Evolutionary conservation across 2,888 invertebrate species (phyloP).

Genomic region (Cheilosia vulpina): DNA sequence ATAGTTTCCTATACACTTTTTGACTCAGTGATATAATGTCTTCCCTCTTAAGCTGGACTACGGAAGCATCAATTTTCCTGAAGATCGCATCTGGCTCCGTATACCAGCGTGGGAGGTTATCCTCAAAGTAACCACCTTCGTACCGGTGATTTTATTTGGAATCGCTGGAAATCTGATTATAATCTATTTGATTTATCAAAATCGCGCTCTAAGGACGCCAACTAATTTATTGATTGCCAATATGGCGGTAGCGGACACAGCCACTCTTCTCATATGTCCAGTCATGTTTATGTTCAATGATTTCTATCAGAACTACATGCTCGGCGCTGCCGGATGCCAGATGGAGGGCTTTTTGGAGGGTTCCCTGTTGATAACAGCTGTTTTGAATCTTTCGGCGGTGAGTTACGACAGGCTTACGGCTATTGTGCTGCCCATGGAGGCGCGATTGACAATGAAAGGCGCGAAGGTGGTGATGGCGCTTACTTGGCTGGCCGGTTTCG

Average conservation of each 20-base stretch:
- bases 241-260: slow-evolving; percentile 89
- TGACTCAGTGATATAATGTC: background rate
- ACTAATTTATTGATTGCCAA: slow-evolving; percentile 90
- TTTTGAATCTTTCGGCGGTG: slow-evolving; percentile 90
- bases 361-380: slow-evolving; percentile 89
- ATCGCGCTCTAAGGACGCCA: slow-evolving; percentile 87
- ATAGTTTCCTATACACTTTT: background rate
- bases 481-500: slow-evolving; percentile 88
- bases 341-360: slow-evolving; percentile 91
- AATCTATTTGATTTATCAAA: slow-evolving; percentile 86
- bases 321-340: slow-evolving; percentile 90
- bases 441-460: slow-evolving; percentile 87
- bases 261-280: slow-evolving; percentile 88
- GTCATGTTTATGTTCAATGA: slow-evolving; percentile 90
- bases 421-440: slow-evolving; percentile 89
- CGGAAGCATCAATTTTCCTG: slow-evolving; percentile 82
- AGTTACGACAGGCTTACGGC: slow-evolving; percentile 93
- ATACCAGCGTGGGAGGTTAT: slow-evolving; percentile 86
- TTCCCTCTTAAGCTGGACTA: slow-evolving; percentile 83
- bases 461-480: slow-evolving; percentile 87
- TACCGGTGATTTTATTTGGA: slow-evolving; percentile 87
- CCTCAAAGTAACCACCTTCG: slow-evolving; percentile 86
- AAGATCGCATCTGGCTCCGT: slow-evolving; percentile 88
- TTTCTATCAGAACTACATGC: slow-evolving; percentile 90
- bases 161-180: slow-evolving; percentile 88